phyloP scores from a whole-genome alignment of 2,113 vertebrate species.

The Tretioscincus oriximinensis region DNA sequence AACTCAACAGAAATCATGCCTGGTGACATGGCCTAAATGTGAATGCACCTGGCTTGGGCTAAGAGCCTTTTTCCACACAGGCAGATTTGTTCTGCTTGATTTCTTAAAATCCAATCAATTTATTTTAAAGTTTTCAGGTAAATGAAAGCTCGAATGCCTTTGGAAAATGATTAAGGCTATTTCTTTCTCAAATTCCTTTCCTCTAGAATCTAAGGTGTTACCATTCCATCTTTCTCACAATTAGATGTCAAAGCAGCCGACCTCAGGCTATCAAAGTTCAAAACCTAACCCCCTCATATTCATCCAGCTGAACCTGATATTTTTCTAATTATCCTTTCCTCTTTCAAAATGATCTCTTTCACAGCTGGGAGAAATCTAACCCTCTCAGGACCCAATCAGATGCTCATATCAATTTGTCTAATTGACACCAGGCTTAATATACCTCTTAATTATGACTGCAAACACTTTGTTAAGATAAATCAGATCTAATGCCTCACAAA shows the following conservation, averaged over 20 bases:
- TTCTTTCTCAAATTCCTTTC: not conserved
- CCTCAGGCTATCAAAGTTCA: conserved; percentile 17
- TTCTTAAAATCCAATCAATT: not conserved
- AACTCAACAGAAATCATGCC: too few relatives aligned
- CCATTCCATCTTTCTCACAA: not conserved
- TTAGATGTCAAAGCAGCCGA: not conserved
- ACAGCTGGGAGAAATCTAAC: conserved; percentile 57
- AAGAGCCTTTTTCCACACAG: not conserved
- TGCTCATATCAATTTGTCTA: conserved; percentile 62
- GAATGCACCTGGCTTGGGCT: too few relatives aligned
- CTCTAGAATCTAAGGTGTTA: not conserved
- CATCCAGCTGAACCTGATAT: conserved; percentile 40
- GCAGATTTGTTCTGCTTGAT: not conserved
- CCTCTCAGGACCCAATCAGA: conserved; percentile 60
- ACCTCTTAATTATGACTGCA: conserved; percentile 58
- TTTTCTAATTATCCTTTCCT: conserved; percentile 45
- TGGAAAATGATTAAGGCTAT: not conserved
- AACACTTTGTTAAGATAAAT: conserved; percentile 61
- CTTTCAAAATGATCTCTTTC: conserved; percentile 48
- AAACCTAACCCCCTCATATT: conserved; percentile 25
- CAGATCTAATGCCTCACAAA: conserved; percentile 47
- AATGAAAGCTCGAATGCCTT: not conserved
- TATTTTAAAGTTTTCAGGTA: not conserved
- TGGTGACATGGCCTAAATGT: too few relatives aligned
- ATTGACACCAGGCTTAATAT: conserved; percentile 59